Conservation (phyloP, 2,797 vertebrate genomes). For the Bucorvus abyssinicus region DNA sequence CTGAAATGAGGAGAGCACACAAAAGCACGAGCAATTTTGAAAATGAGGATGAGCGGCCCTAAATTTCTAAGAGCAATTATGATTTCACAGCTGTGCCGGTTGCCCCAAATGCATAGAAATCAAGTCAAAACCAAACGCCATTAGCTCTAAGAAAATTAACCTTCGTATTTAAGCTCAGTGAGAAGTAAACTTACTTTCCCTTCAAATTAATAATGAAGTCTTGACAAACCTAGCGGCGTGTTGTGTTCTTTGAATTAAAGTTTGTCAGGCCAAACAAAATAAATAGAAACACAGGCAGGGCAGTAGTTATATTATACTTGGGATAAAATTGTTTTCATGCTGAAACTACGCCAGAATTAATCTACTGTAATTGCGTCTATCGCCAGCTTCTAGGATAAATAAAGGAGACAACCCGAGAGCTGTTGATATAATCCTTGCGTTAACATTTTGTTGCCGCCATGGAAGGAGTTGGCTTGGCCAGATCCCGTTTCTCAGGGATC, state of each 20-base stretch:
- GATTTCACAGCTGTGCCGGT: constrained; percentile 42
- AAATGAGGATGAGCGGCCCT: constrained; percentile 49
- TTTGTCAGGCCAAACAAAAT: constrained; percentile 46
- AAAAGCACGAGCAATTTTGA: constrained; percentile 27
- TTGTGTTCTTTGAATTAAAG: constrained; percentile 16
- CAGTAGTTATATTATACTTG: constrained; percentile 6
- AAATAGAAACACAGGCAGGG: background rate
- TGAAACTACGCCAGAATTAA: constrained; percentile 24
- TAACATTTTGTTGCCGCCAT: constrained; percentile 5
- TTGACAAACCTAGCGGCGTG: background rate
- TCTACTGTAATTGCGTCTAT: constrained; percentile 17
- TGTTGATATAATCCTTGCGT: constrained; percentile 34
- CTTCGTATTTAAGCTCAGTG: background rate
- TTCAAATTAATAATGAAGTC: background rate
- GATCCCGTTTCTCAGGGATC: background rate
- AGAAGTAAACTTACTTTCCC: constrained; percentile 11
- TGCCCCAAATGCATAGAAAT: constrained; percentile 59
- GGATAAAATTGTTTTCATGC: constrained; percentile 13
- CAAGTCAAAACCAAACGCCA: background rate
- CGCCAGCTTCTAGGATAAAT: constrained; percentile 17
- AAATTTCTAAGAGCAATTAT: constrained; percentile 37
- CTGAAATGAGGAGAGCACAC: constrained; percentile 27
- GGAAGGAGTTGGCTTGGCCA: background rate
- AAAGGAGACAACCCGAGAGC: constrained; percentile 7
- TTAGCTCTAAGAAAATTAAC: constrained; percentile 36